Conservation (phyloP, 2,888 invertebrate species). For the Neoitamus cyanurus region DNA sequence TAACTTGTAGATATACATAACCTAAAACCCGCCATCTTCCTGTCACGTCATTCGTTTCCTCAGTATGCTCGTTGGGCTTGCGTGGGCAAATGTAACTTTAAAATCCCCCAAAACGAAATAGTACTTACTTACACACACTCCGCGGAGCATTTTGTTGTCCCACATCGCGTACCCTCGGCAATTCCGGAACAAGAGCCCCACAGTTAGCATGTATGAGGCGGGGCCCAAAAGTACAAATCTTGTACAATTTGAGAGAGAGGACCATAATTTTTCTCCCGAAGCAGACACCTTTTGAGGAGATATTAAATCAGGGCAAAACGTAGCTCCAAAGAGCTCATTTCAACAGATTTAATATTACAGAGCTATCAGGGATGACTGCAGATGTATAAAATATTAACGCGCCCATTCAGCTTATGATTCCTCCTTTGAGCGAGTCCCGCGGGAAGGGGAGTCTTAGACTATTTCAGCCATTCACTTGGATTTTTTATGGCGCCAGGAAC, state of each 20-base stretch:
- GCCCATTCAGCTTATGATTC: constrained; percentile 38
- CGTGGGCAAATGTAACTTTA: too few relatives aligned
- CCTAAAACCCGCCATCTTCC: too few relatives aligned
- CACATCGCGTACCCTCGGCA: neutral
- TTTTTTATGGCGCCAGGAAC: constrained; percentile 33
- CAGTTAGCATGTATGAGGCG: too few relatives aligned
- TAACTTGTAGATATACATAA: too few relatives aligned
- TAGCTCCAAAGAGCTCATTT: constrained; percentile 30
- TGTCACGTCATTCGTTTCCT: too few relatives aligned
- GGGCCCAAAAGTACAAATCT: neutral
- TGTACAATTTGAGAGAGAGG: neutral
- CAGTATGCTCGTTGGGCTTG: too few relatives aligned
- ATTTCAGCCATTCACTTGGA: constrained; percentile 41
- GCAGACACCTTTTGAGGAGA: neutral
- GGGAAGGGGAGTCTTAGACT: constrained; percentile 24
- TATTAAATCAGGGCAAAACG: constrained; percentile 12
- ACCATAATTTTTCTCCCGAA: neutral
- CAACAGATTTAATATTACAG: constrained; percentile 39
- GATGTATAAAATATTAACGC: constrained; percentile 43
- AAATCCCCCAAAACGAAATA: too few relatives aligned
- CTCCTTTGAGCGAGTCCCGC: constrained; percentile 32
- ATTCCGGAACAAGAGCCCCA: neutral
- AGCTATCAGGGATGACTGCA: constrained; percentile 39
- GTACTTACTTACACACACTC: too few relatives aligned
- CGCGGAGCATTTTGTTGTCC: too few relatives aligned